These are phyloP conservation scores for Trinectes maculatus DNA, from an alignment of 2,113 vertebrate genomes.

Conservation along the genomic window DNA sequence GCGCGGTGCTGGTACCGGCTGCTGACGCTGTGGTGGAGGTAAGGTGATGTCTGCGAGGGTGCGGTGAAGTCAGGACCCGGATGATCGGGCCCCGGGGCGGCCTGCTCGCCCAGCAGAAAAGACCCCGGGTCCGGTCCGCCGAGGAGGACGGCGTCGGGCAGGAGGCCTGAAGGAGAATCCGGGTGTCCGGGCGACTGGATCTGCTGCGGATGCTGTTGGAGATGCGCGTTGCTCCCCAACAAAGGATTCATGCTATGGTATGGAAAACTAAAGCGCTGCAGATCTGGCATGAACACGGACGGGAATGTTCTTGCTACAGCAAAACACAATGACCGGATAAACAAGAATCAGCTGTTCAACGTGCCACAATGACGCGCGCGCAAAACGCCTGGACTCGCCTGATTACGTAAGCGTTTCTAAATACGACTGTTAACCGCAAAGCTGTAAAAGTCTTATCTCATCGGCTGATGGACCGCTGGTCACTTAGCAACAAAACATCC, in stretches of 20 bases:
- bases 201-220: slow-evolving; percentile 83
- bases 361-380: neutral
- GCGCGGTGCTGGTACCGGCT: slow-evolving; percentile 56
- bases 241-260: slow-evolving; percentile 91
- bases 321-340: slow-evolving; percentile 34
- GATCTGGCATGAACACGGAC: slow-evolving; percentile 84
- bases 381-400: slow-evolving; percentile 21
- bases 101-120: slow-evolving; percentile 69
- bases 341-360: neutral
- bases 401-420: slow-evolving; percentile 54
- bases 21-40: slow-evolving; percentile 54
- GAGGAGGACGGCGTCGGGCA: slow-evolving; percentile 74
- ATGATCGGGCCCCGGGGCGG: slow-evolving; percentile 58
- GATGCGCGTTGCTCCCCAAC: slow-evolving; percentile 86
- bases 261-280: slow-evolving; percentile 85
- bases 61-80: slow-evolving; percentile 67
- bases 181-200: slow-evolving; percentile 76
- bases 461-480: slow-evolving; percentile 29
- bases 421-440: slow-evolving; percentile 65
- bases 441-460: slow-evolving; percentile 56
- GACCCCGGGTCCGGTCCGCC: slow-evolving; percentile 68
- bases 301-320: slow-evolving; percentile 49
- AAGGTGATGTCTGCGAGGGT: slow-evolving; percentile 59
- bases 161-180: slow-evolving; percentile 81
- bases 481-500: slow-evolving; percentile 13